Evolutionary conservation across 2,797 vertebrate genomes (phyloP), one percentile per base, ranked within the genome.

Genomic region (Thunnus albacares): DNA sequence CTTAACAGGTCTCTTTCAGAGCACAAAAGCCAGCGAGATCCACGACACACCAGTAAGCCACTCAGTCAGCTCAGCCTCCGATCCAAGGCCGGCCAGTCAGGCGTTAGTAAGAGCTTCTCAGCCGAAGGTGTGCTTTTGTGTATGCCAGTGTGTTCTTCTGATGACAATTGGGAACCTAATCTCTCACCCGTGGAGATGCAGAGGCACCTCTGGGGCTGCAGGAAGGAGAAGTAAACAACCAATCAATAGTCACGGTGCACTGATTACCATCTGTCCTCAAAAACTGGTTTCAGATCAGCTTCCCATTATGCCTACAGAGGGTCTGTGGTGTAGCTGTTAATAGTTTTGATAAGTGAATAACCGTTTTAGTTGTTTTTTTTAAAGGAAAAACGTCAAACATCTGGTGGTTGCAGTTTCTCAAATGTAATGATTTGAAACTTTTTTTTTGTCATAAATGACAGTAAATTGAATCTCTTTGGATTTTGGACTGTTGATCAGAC

Each of bases 81-180:
- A 43, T 43, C 12, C 63, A 63, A 51, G 78, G 63, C 26, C 0
- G 55, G 52, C 65, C 87, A 73, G 35, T 75, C 85, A 80, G 77
- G 71, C 79, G 17, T 62, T 68, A 72, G 60, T 33, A 60, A 79
- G 79, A 76, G 75, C 56, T 62, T 57, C 79, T 83, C 69, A 53
- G 73, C 64, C 52, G 8, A 61, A 84, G 77, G 79, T 85, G 81
- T 80, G 79, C 64, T 81, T 71, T 75, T 24, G 72, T 80, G 75
- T 71, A 20, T 20, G 41, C 56, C n/a, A 17, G 66, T 69, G 72
- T 80, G 78, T 77, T 47, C 62, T 84, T 71, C 24, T 45, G 82
- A 79, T 82, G 82, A 92, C 91, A 92, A 90, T 83, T 65, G 86
- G 83, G 83, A 87, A 91, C 64, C 85, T 91, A 93, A 93, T 93